These are phyloP conservation scores for Oplegnathus fasciatus DNA, from an alignment of 2,113 vertebrate species.

Conservation along the genomic window DNA sequence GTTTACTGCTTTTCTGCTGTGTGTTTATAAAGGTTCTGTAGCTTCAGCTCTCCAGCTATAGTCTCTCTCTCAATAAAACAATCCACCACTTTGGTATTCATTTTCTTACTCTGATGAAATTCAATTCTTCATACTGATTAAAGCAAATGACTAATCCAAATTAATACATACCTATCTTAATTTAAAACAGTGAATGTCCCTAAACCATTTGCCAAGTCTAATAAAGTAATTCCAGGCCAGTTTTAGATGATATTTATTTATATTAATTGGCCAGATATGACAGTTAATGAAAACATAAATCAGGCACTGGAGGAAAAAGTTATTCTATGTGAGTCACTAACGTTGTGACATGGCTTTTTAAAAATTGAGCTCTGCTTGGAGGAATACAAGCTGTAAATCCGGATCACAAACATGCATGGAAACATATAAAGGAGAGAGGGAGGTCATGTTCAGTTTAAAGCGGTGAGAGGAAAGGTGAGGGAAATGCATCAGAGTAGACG, in stretches of 20 bases:
- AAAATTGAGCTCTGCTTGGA: not conserved
- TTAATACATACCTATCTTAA: not conserved
- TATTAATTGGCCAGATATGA: not conserved
- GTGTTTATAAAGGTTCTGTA: not conserved
- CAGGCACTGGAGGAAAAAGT: not conserved
- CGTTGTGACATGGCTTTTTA: not conserved
- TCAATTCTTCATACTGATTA: not conserved
- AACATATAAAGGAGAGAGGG: not conserved
- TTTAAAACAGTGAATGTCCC: not conserved
- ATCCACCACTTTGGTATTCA: not conserved
- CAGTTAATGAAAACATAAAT: slow-evolving; percentile 7
- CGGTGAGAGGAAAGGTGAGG: slow-evolving; percentile 37
- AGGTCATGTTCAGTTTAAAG: slow-evolving; percentile 34
- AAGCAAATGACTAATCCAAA: slow-evolving; percentile 5
- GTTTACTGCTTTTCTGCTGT: not conserved
- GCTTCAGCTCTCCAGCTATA: not conserved
- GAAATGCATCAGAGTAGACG: slow-evolving; percentile 28
- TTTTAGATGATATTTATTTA: not conserved
- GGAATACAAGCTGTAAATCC: slow-evolving; percentile 15
- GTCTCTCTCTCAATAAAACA: not conserved
- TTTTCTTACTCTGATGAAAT: not conserved
- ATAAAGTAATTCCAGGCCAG: not conserved
- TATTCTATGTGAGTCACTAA: not conserved
- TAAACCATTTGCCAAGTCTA: not conserved
- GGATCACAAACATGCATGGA: slow-evolving; percentile 5